Evolutionary conservation across 2,113 vertebrate species (phyloP).

Genomic region (Larimichthys crocea): DNA sequence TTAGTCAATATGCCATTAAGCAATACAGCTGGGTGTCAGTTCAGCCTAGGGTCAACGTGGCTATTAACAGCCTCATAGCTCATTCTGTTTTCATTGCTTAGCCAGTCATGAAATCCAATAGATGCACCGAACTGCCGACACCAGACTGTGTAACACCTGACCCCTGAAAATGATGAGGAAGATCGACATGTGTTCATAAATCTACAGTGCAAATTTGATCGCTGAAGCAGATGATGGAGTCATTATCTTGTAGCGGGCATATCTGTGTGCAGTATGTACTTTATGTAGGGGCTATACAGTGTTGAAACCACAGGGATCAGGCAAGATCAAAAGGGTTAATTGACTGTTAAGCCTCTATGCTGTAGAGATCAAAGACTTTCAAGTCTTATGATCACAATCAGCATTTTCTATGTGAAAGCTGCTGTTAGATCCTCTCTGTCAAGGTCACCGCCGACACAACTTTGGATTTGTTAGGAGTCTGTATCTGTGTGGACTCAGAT

Average conservation of each 20-base stretch:
- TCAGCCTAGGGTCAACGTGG: slow-evolving; percentile 55
- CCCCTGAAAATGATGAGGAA: slow-evolving; percentile 37
- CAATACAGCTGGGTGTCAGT: slow-evolving; percentile 34
- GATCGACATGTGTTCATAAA: slow-evolving; percentile 19
- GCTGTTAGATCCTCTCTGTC: slow-evolving; percentile 12
- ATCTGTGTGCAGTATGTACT: slow-evolving; percentile 1
- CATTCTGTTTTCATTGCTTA: slow-evolving; percentile 65
- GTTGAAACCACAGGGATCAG: slow-evolving; percentile 25
- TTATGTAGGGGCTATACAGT: not conserved
- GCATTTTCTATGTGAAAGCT: slow-evolving; percentile 18
- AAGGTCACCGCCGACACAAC: slow-evolving; percentile 56
- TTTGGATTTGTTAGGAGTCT: slow-evolving; percentile 15
- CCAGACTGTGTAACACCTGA: slow-evolving; percentile 39
- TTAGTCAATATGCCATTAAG: slow-evolving; percentile 58
- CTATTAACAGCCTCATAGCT: slow-evolving; percentile 61
- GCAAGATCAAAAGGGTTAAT: slow-evolving; percentile 71
- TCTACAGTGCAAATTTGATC: slow-evolving; percentile 31
- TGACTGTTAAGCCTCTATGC: slow-evolving; percentile 59
- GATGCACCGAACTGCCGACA: slow-evolving; percentile 1
- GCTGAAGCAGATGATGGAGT: slow-evolving; percentile 15
- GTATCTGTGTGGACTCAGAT: not conserved
- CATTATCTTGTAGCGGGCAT: slow-evolving; percentile 6
- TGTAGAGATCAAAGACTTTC: slow-evolving; percentile 61
- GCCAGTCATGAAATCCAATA: slow-evolving; percentile 59
- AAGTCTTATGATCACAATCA: slow-evolving; percentile 63